Evolutionary conservation across 2,797 vertebrate genomes (phyloP), one percentile per base, ranked within the genome.

Genomic region (Arrhamphus sclerolepis): DNA sequence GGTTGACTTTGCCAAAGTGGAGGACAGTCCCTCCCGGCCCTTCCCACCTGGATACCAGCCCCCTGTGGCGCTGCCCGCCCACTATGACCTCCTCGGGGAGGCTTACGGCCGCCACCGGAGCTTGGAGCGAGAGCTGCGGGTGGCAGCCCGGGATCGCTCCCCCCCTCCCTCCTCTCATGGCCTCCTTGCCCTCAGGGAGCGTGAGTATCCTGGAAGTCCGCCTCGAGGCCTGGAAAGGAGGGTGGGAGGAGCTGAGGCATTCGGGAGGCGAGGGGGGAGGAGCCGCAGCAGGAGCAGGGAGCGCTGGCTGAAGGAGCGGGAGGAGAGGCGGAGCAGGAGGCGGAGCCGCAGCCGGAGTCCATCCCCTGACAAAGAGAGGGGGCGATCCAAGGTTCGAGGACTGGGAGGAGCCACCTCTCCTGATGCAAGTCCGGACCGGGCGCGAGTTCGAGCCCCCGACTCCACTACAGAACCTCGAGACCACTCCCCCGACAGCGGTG

Each of bases 1-100:
- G 22, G 97, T 99, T 11, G 98, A 99, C 89, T 99, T 99, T 60
- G 97, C 97, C 54, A 98, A 98, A 75, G 95, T 95, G 0, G 98
- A 99, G 89, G 97, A 98, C 73, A 92, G 92, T 0, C 74, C 87
- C 0, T 62, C 86, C 0, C 93, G 97, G 2, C 89, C 93, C 0
- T 98, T 98, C 49, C 95, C 96, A 0, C 91, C 94, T 7, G 95
- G 94, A 42, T 96, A 97, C 88, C 95, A 92, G 75, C 93, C 94
- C 0, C 92, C 94, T 0, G 85, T 91, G 0, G 87, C 92, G 0
- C 91, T 82, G 6, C 80, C 93, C 72, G 68, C 95, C 42, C 95
- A 95, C 80, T 98, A 94, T 0, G 96, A 98, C 10, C 81, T 96
- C 14, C 90, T 97, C 0, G 84, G 94, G 0, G 97, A 98, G 0